A percentile compares a stretch with the other conserved stretches of the same genome.
phyloP scores from a whole-genome alignment of 2,113 vertebrate genomes.

The Gavialis gangeticus region DNA sequence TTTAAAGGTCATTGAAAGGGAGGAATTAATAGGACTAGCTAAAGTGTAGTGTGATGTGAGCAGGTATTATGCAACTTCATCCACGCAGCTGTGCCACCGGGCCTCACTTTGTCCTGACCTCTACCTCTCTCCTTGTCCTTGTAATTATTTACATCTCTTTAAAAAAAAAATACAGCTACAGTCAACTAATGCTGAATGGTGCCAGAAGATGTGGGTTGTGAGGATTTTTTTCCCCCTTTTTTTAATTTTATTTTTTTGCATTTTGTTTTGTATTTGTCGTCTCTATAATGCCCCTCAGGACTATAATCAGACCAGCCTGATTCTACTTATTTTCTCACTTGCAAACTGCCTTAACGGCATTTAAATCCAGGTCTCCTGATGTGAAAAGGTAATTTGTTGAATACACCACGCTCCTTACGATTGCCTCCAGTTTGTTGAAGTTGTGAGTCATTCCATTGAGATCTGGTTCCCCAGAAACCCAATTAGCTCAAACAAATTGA shows the following conservation, averaged over 20 bases:
- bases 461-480: conserved; percentile 67
- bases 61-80: neutral
- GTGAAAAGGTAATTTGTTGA: conserved; percentile 63
- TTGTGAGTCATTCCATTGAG: conserved; percentile 32
- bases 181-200: neutral
- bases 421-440: conserved; percentile 52
- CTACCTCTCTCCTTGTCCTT: neutral
- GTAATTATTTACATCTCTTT: neutral
- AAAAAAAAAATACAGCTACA: conserved; percentile 3
- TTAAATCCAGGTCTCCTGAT: conserved; percentile 1
- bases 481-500: conserved; percentile 70
- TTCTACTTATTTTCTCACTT: conserved; percentile 31
- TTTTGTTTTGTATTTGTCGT: neutral
- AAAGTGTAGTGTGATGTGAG: neutral
- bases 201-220: neutral
- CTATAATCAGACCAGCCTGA: neutral
- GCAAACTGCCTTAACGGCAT: neutral
- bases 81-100: neutral
- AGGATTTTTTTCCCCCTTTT: no score
- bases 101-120: neutral
- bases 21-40: neutral
- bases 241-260: no score
- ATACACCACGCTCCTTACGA: conserved; percentile 3
- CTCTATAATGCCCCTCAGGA: neutral
- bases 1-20: neutral